Conservation (phyloP, 2,888 invertebrate genomes). For the Watsonalla cultraria region DNA sequence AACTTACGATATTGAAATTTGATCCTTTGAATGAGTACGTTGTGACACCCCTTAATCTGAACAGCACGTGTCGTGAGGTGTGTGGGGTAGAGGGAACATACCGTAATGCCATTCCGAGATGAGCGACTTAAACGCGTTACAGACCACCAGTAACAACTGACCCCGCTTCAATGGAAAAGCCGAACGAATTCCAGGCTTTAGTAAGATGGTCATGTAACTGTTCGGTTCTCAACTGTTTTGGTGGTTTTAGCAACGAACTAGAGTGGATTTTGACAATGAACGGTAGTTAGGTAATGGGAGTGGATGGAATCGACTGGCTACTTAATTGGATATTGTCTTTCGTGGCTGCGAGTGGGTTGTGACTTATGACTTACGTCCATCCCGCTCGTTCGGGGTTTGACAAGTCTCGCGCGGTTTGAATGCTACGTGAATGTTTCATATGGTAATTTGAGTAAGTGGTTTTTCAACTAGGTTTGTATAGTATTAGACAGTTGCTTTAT, state of each 20-base stretch:
- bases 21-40: neutral
- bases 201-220: slow-evolving; percentile 40
- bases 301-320: slow-evolving; percentile 43
- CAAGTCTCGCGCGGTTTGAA: slow-evolving; percentile 27
- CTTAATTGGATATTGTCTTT: slow-evolving; percentile 59
- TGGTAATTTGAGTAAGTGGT: neutral
- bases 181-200: slow-evolving; percentile 32
- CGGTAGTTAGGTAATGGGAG: slow-evolving; percentile 69
- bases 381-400: slow-evolving; percentile 30
- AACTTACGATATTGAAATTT: slow-evolving; percentile 1
- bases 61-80: slow-evolving; percentile 50
- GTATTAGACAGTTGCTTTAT: too few relatives aligned
- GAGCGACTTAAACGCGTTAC: slow-evolving; percentile 74
- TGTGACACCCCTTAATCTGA: slow-evolving; percentile 60
- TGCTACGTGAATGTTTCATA: neutral
- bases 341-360: slow-evolving; percentile 32
- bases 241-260: slow-evolving; percentile 54
- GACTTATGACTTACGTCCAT: slow-evolving; percentile 22
- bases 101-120: slow-evolving; percentile 76
- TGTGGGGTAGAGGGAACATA: slow-evolving; percentile 38
- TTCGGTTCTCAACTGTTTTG: slow-evolving; percentile 67
- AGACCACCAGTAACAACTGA: slow-evolving; percentile 46
- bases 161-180: slow-evolving; percentile 21
- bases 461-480: neutral
- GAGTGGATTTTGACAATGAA: slow-evolving; percentile 72